These are phyloP conservation scores for Anastrepha ludens DNA, from an alignment of 1,140 invertebrate species.

Conservation along the genomic window DNA sequence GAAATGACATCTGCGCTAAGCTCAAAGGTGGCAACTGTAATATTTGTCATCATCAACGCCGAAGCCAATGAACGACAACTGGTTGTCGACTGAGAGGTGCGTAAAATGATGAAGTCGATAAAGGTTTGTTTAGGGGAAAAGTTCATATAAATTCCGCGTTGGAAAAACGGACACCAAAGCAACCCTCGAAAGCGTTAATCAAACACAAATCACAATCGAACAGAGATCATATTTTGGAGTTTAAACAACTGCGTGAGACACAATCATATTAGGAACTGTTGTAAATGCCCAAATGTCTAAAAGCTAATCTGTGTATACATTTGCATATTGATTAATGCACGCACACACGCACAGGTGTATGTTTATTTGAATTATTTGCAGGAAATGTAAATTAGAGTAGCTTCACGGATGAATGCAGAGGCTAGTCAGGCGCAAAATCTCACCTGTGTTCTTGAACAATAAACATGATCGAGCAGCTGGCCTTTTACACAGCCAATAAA, in stretches of 20 bases:
- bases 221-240: neutral
- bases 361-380: neutral
- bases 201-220: neutral
- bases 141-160: too few relatives aligned
- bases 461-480: neutral
- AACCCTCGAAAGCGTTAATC: neutral
- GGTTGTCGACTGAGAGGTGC: neutral
- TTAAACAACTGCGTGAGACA: neutral
- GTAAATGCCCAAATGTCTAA: too few relatives aligned
- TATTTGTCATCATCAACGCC: neutral
- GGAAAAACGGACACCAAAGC: neutral
- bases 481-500: neutral
- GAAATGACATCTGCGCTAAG: slow-evolving; percentile 47
- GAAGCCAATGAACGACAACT: neutral
- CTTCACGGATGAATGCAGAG: slow-evolving; percentile 7
- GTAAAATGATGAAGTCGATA: neutral
- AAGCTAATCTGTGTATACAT: too few relatives aligned
- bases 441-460: neutral
- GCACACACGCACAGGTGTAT: neutral
- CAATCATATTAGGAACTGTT: too few relatives aligned
- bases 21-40: slow-evolving; percentile 21
- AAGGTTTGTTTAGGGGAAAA: neutral
- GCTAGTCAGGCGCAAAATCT: neutral
- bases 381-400: slow-evolving; percentile 23
- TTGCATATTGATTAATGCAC: neutral